Evolutionary conservation across 2,888 invertebrate species (phyloP).

Genomic region (Furcula furcula): DNA sequence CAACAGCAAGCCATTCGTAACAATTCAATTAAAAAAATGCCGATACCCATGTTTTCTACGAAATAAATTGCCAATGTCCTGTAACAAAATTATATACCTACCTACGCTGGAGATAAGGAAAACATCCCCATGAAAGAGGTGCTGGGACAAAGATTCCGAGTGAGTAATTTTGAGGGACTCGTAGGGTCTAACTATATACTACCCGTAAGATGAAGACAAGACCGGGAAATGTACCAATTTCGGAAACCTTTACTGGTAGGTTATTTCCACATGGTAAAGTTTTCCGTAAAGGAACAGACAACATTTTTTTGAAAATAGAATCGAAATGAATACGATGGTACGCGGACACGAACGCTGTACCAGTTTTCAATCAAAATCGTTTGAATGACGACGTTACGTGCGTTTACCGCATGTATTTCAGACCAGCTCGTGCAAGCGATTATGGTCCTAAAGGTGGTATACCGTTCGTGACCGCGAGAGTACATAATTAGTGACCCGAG

Average conservation of each 20-base stretch:
- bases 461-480: no score
- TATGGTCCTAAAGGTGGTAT: no score
- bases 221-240: conserved; percentile 10
- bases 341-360: no score
- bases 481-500: no score
- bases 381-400: no score
- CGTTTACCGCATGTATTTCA: no score
- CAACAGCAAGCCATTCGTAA: neutral
- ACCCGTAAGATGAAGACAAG: conserved; percentile 32
- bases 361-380: no score
- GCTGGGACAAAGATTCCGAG: conserved; percentile 29
- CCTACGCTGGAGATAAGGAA: conserved; percentile 24
- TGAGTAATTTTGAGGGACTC: conserved; percentile 43
- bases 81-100: conserved; percentile 30
- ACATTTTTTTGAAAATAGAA: no score
- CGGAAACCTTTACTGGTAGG: conserved; percentile 12
- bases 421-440: no score
- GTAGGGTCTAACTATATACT: conserved; percentile 26
- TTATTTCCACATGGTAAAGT: conserved; percentile 24
- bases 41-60: neutral
- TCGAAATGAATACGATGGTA: no score
- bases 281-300: no score
- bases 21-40: neutral
- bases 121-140: conserved; percentile 28
- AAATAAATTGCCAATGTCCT: conserved; percentile 35